A percentile compares a stretch with the other conserved stretches of the same genome.
Conservation (phyloP, 2,113 vertebrate genomes). For the Oreochromis spilurus region DNA sequence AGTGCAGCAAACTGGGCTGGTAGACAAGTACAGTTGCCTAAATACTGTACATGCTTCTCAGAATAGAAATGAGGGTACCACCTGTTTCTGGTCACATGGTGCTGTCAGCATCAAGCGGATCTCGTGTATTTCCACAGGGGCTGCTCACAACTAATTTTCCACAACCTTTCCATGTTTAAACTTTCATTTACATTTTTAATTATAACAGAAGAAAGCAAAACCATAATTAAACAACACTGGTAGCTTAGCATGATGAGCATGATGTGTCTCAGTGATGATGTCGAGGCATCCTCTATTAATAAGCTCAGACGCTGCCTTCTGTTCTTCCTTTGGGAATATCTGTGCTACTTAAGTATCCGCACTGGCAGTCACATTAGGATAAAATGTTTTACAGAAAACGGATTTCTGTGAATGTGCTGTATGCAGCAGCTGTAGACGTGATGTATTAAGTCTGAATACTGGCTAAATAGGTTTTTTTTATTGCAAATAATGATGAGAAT, state of each 20-base stretch:
- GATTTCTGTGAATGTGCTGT: neutral
- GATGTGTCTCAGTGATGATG: neutral
- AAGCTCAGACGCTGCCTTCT: neutral
- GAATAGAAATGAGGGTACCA: conserved; percentile 57
- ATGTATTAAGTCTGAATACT: neutral
- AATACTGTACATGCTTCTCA: conserved; percentile 23
- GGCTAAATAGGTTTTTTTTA: rapidly evolving
- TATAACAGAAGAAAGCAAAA: neutral
- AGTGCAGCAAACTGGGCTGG: neutral
- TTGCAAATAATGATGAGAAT: neutral
- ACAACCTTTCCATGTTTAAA: neutral
- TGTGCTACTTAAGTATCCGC: neutral
- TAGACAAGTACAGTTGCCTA: neutral
- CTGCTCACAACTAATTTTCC: neutral
- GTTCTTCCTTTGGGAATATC: neutral
- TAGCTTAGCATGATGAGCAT: neutral
- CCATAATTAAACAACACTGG: neutral
- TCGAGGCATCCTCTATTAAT: conserved; percentile 3
- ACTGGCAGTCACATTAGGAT: neutral
- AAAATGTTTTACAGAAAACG: neutral
- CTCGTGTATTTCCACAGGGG: neutral
- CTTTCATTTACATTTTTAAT: neutral
- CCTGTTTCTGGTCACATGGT: conserved; percentile 45
- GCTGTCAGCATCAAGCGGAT: conserved; percentile 12
- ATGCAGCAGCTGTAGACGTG: neutral